Conservation (phyloP, 2,797 vertebrate species). For the Argya squamiceps region DNA sequence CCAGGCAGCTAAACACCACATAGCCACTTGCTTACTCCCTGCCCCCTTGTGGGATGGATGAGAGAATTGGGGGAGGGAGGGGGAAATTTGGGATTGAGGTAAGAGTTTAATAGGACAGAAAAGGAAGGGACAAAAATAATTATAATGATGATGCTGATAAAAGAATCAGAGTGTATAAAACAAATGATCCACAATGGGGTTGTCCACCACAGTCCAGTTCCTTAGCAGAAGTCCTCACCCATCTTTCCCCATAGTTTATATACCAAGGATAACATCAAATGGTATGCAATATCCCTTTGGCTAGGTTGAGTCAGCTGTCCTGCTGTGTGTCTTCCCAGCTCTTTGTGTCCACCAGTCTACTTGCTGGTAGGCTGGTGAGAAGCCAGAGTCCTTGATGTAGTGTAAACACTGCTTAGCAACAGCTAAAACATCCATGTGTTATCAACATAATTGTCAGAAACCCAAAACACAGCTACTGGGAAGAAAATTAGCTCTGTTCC, state of each 20-base stretch:
- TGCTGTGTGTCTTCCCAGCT: not conserved
- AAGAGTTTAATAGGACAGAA: not conserved
- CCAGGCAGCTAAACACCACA: not conserved
- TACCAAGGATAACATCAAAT: not conserved
- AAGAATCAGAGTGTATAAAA: not conserved
- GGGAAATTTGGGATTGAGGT: not conserved
- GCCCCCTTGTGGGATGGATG: accelerated
- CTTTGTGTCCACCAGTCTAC: not conserved
- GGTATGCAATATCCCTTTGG: not conserved
- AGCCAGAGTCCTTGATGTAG: not conserved
- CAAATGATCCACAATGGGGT: not conserved
- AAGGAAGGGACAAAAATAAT: not conserved
- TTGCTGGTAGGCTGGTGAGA: not conserved
- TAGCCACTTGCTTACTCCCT: not conserved
- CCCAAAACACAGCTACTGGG: not conserved
- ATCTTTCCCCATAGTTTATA: not conserved
- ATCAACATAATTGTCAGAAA: not conserved
- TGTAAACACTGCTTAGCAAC: not conserved
- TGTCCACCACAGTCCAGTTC: not conserved
- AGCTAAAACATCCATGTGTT: not conserved
- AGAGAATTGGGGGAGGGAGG: accelerated
- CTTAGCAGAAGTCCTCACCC: not conserved
- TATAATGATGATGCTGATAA: not conserved
- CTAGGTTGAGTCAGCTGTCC: not conserved
- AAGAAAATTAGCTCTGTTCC: not conserved